A percentile compares a stretch with the other conserved stretches of the same genome.
These are phyloP conservation scores for Passer domesticus DNA, from an alignment of 2,113 vertebrate genomes.

Conservation along the genomic window DNA sequence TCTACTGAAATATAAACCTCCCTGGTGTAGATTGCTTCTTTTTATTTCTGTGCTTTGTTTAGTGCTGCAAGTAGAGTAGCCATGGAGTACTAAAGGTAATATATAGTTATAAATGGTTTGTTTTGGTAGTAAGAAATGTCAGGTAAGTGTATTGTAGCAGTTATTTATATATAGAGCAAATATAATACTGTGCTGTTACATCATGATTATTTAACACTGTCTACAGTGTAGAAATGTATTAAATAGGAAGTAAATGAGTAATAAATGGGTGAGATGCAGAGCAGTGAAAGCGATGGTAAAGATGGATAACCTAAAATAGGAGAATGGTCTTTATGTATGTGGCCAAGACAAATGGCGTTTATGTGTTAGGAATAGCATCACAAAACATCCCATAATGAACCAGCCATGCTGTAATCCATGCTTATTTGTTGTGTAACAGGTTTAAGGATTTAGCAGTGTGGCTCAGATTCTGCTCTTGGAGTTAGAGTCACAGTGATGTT, in stretches of 20 bases:
- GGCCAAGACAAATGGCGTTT: background rate
- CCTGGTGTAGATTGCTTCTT: background rate
- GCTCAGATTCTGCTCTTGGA: background rate
- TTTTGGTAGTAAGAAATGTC: background rate
- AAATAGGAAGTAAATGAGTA: background rate
- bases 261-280: background rate
- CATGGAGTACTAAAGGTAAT: background rate
- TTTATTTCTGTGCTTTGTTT: background rate
- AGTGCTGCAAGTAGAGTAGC: background rate
- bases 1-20: background rate
- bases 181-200: background rate
- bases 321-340: background rate
- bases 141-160: background rate
- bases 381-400: conserved; percentile 20
- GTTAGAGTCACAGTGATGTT: conserved; percentile 2
- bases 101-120: background rate
- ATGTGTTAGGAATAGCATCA: conserved; percentile 13
- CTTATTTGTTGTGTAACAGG: conserved; percentile 80
- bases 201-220: background rate
- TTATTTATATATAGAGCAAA: background rate
- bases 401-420: conserved; percentile 70
- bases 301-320: background rate
- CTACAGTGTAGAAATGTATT: background rate
- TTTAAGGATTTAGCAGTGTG: conserved; percentile 50
- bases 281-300: background rate